Conservation (phyloP, 2,113 vertebrate species). For the Rattus rattus region DNA sequence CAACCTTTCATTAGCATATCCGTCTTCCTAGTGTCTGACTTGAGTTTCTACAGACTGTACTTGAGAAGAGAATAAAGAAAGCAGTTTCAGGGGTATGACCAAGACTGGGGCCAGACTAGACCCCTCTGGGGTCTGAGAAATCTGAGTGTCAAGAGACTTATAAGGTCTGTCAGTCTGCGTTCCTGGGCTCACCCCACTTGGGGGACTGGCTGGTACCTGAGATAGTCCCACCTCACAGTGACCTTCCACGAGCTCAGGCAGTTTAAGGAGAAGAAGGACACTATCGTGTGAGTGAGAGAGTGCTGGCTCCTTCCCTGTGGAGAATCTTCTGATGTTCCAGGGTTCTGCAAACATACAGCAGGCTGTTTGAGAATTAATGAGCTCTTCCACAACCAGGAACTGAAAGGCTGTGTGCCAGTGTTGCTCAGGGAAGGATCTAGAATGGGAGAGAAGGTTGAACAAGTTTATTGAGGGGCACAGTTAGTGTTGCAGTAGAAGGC, state of each 20-base stretch:
- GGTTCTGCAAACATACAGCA: background rate
- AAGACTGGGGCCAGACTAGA: background rate
- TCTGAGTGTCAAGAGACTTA: background rate
- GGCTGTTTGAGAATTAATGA: background rate
- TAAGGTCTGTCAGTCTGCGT: background rate
- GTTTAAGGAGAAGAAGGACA: background rate
- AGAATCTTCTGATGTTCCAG: conserved; percentile 12
- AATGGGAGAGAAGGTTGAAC: background rate
- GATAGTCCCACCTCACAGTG: background rate
- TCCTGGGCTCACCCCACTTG: background rate
- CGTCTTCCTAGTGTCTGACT: conserved; percentile 1
- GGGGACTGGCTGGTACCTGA: background rate
- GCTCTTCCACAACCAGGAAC: background rate
- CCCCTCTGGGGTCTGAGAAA: background rate
- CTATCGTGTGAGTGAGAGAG: background rate
- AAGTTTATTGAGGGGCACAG: background rate
- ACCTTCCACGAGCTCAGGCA: conserved; percentile 24
- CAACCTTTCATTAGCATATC: background rate
- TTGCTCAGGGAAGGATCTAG: background rate
- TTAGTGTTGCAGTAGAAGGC: background rate
- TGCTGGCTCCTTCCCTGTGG: background rate
- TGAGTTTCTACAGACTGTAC: background rate
- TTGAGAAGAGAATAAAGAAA: conserved; percentile 12
- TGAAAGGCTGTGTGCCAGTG: background rate
- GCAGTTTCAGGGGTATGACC: background rate